phyloP scores from a whole-genome alignment of 2,888 invertebrate species.

The Gibbula magus region DNA sequence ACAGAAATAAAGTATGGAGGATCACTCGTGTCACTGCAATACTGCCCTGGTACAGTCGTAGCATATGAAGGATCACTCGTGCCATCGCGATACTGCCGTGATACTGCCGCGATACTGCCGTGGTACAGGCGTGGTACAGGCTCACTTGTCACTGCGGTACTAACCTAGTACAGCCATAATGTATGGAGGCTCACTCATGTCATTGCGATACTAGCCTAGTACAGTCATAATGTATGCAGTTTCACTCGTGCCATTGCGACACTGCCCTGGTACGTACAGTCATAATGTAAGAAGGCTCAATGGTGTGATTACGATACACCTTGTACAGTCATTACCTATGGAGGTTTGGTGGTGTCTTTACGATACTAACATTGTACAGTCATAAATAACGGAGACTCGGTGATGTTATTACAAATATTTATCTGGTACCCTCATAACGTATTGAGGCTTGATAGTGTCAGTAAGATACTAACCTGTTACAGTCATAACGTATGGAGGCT shows the following conservation, averaged over 20 bases:
- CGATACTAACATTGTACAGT: background rate
- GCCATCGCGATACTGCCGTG: background rate
- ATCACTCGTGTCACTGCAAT: background rate
- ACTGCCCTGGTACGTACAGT: background rate
- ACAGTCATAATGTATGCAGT: background rate
- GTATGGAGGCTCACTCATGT: background rate
- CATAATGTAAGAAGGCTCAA: background rate
- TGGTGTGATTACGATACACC: background rate
- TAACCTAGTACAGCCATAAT: background rate
- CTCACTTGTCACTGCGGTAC: too few relatives aligned
- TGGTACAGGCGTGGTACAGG: background rate
- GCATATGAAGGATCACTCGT: background rate
- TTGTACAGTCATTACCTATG: background rate
- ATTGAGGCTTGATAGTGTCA: background rate
- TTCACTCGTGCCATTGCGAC: background rate
- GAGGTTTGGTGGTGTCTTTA: background rate
- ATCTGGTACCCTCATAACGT: too few relatives aligned
- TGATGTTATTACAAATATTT: too few relatives aligned
- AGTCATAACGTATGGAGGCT: background rate
- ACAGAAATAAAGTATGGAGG: background rate
- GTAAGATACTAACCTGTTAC: background rate
- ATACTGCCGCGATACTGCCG: background rate
- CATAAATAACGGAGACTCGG: too few relatives aligned
- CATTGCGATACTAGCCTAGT: background rate
- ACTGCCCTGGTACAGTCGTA: background rate